Base-by-base conservation (phyloP, 2,888 invertebrate genomes). In the Lysandra bellargus region DNA sequence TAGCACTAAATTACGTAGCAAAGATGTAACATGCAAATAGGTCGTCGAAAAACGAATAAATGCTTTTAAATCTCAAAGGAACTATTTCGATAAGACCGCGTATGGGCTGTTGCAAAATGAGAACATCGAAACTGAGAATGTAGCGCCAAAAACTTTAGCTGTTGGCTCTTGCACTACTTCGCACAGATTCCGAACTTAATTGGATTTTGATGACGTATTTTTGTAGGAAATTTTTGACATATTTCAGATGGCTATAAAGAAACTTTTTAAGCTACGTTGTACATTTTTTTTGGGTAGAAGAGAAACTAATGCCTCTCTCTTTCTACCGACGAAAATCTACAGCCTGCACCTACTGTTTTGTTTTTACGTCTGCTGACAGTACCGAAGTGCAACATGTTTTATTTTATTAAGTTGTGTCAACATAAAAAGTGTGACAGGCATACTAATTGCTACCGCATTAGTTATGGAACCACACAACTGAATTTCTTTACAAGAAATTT, bases 61-160 rank as follows among this genome's bases (percentile, higher is more conserved):
- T 76, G 76, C 76, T 76, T 49, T 49, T 76, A 49, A 76, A 76
- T 76, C 53, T 76, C 76, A 53, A 76, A 76, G 30, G 30, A 53
- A 76, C 76, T 76, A 57, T 76, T 53, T 53, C 14, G 14, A 57
- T 76, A 53, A 53, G 76, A 76, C 53, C 4, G 53, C 30, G 9
- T 44, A 6, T 6, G 53, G 12, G 14, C n/a, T 4, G 49, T 33
- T 76, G 53, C 30, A 30, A 76, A 76, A 57, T 76, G 6, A 76
- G 12, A 17, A 30, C 44, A 30, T 76, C 30, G 30, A 57, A 76
- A 76, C 30, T 30, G 30, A 4, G 4, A 7, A 53, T 57, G 17
- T 57, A 7, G 53, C 33, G 30, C 53, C 57, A n/a, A 53, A 76
- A 57, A 30, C 33, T 12, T 49, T 75, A 75, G n/a, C 23, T 49